Percentiles rank a stretch among this genome's conserved stretches.
These are phyloP conservation scores for Linyphia triangularis DNA, from an alignment of 2,888 invertebrate genomes.

Conservation along the genomic window DNA sequence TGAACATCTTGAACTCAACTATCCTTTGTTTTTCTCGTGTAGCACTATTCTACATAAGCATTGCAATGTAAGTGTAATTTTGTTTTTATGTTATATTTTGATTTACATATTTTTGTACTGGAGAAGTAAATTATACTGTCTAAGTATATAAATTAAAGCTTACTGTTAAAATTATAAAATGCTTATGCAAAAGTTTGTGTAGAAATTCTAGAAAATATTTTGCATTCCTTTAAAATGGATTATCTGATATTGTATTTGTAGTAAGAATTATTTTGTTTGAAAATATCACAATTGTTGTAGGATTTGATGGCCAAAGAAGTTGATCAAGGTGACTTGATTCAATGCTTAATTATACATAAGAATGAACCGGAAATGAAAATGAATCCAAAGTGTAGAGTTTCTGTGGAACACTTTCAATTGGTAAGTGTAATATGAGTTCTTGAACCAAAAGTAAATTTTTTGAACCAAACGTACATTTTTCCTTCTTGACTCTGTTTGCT, in stretches of 20 bases:
- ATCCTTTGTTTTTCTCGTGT: constrained; percentile 90
- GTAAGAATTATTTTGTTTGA: too few relatives aligned
- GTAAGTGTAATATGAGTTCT: constrained; percentile 78
- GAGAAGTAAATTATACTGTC: background rate
- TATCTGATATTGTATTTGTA: too few relatives aligned
- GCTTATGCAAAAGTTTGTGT: too few relatives aligned
- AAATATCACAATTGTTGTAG: constrained; percentile 46
- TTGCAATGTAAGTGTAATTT: constrained; percentile 64
- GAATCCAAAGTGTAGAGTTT: constrained; percentile 90
- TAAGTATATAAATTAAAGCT: too few relatives aligned
- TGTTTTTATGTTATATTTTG: background rate
- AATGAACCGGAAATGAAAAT: constrained; percentile 89
- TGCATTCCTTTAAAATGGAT: too few relatives aligned
- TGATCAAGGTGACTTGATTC: constrained; percentile 91
- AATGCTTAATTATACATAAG: constrained; percentile 95
- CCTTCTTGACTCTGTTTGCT: background rate
- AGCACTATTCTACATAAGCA: constrained; percentile 85
- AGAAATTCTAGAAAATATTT: too few relatives aligned
- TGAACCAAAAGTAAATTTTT: too few relatives aligned
- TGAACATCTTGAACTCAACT: constrained; percentile 93
- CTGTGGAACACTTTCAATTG: constrained; percentile 97
- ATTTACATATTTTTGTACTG: background rate
- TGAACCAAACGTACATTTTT: too few relatives aligned
- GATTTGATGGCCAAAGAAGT: constrained; percentile 81
- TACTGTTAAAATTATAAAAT: too few relatives aligned